These are phyloP conservation scores for Sapajus apella DNA, from an alignment of 2,113 vertebrate genomes.

Conservation along the genomic window DNA sequence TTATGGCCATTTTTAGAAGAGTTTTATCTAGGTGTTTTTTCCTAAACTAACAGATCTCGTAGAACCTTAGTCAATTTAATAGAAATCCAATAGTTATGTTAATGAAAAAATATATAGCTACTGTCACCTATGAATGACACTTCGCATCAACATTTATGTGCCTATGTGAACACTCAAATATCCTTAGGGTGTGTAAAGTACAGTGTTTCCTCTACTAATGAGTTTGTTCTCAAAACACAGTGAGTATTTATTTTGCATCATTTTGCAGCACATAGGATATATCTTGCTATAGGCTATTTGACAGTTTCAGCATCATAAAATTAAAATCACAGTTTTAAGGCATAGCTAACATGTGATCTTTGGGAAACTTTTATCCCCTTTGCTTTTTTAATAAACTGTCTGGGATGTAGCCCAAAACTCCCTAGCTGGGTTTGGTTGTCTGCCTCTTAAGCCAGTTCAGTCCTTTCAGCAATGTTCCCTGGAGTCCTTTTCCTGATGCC, in stretches of 20 bases:
- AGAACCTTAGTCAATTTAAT: background rate
- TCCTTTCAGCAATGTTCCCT: background rate
- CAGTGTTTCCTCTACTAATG: slow-evolving; percentile 46
- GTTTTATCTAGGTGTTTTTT: slow-evolving; percentile 28
- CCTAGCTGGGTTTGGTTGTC: background rate
- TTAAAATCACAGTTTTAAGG: slow-evolving; percentile 67
- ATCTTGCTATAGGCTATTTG: slow-evolving; percentile 29
- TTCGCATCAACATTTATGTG: background rate
- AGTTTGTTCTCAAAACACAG: slow-evolving; percentile 59
- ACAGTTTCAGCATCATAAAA: slow-evolving; percentile 54
- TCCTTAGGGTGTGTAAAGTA: slow-evolving; percentile 12
- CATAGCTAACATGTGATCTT: slow-evolving; percentile 60
- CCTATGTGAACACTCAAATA: slow-evolving; percentile 9
- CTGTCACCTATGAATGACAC: slow-evolving; percentile 35
- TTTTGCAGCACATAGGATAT: slow-evolving; percentile 42
- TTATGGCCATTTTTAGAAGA: background rate
- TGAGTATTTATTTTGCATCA: slow-evolving; percentile 62
- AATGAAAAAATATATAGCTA: background rate
- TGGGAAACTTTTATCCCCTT: background rate
- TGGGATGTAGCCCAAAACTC: background rate
- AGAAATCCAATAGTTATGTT: slow-evolving; percentile 18
- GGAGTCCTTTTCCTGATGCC: background rate
- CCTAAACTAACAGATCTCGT: background rate
- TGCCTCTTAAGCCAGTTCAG: background rate
- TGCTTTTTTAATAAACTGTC: slow-evolving; percentile 33